Evolutionary conservation across 2,888 invertebrate species (phyloP).

Genomic region (Trypoxylon attenuatum): DNA sequence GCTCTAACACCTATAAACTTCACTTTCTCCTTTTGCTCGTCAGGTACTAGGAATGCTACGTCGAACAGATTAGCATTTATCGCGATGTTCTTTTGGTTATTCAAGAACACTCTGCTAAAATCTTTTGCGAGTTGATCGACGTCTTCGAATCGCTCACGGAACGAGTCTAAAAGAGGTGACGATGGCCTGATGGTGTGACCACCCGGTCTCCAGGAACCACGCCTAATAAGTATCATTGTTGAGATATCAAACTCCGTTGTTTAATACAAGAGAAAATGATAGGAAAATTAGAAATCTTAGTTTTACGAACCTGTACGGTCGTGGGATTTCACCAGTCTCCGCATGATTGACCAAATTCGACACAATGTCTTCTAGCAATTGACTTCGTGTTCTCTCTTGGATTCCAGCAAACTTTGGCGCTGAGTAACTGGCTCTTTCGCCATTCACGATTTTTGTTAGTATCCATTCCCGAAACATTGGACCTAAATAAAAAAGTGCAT

Average conservation of each 20-base stretch:
- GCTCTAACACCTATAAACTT: conserved; percentile 93
- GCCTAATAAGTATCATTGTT: conserved; percentile 64
- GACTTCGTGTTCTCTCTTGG: conserved; percentile 94
- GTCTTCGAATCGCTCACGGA: conserved; percentile 94
- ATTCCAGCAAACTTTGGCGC: conserved; percentile 96
- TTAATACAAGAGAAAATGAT: neutral
- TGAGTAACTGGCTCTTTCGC: conserved; percentile 94
- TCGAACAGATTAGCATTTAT: conserved; percentile 91
- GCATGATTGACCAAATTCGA: conserved; percentile 95
- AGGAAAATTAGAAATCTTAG: neutral
- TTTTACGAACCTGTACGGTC: conserved; percentile 88
- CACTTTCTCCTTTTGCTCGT: conserved; percentile 93
- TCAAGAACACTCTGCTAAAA: conserved; percentile 91
- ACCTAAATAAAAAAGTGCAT: conserved; percentile 68
- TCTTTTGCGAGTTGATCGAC: conserved; percentile 95
- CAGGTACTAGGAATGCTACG: conserved; percentile 89
- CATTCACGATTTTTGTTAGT: conserved; percentile 94
- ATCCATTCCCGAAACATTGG: conserved; percentile 97
- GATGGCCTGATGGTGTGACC: conserved; percentile 97
- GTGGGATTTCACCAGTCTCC: conserved; percentile 96
- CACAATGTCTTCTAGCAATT: conserved; percentile 96
- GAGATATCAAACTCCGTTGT: neutral
- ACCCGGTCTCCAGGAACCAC: conserved; percentile 94
- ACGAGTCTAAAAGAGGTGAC: conserved; percentile 92
- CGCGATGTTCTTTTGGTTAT: conserved; percentile 86